Evolutionary conservation across 2,113 vertebrate species (phyloP).

Genomic region (Brachirus orientalis): DNA sequence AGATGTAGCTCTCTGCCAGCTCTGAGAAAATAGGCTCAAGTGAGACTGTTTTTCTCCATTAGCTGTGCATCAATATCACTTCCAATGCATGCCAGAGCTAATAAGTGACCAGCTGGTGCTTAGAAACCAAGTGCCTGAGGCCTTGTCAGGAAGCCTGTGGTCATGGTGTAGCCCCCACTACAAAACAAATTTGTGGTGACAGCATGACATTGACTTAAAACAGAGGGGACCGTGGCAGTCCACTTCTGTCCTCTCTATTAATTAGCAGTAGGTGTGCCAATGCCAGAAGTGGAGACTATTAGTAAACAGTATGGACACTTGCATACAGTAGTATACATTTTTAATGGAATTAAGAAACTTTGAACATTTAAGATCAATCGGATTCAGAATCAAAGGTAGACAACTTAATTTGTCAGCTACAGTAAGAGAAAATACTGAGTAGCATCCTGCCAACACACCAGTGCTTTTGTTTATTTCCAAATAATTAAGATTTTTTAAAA

Average conservation of each 20-base stretch:
- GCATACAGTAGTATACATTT: too few relatives aligned
- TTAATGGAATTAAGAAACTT: too few relatives aligned
- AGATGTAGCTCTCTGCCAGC: constrained; percentile 12
- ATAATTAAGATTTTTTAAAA: too few relatives aligned
- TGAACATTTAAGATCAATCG: too few relatives aligned
- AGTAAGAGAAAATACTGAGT: too few relatives aligned
- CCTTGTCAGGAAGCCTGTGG: constrained; percentile 53
- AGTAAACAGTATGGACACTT: too few relatives aligned
- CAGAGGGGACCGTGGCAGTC: constrained; percentile 19
- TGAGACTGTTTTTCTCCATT: constrained; percentile 58
- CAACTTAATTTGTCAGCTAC: too few relatives aligned
- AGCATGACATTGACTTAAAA: constrained; percentile 58
- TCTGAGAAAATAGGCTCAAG: constrained; percentile 15
- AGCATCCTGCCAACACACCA: too few relatives aligned
- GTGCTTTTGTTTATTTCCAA: too few relatives aligned
- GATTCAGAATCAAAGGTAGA: too few relatives aligned
- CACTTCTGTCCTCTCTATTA: constrained; percentile 45
- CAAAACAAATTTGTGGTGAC: constrained; percentile 60
- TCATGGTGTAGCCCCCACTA: constrained; percentile 28
- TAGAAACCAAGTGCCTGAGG: constrained; percentile 41
- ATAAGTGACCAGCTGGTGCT: constrained; percentile 68
- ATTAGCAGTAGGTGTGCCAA: constrained; percentile 48
- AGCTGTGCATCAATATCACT: constrained; percentile 55
- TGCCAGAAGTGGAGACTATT: too few relatives aligned
- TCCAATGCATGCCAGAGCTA: constrained; percentile 60